phyloP scores from a whole-genome alignment of 2,888 invertebrate species.

The Pyrocoelia pectoralis region DNA sequence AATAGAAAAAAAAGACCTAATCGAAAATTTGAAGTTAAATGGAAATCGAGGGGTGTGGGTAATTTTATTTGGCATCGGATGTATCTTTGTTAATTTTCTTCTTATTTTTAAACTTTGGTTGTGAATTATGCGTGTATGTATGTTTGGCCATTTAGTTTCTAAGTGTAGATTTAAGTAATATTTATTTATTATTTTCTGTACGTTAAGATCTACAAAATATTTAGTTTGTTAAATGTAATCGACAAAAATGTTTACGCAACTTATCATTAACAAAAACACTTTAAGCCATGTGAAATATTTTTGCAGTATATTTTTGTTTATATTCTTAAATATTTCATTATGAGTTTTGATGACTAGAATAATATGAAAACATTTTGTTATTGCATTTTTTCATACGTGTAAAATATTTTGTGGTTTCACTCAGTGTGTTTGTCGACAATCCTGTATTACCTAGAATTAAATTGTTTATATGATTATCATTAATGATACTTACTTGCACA shows the following conservation, averaged over 20 bases:
- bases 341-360: background rate
- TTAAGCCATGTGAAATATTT: background rate
- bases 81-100: constrained; percentile 54
- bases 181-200: background rate
- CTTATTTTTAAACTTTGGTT: constrained; percentile 45
- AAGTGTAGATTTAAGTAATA: constrained; percentile 5
- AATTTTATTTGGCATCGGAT: constrained; percentile 52
- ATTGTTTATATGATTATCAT: constrained; percentile 30
- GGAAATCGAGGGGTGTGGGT: constrained; percentile 50
- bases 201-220: background rate
- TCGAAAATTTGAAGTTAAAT: constrained; percentile 14
- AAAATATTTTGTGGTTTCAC: constrained; percentile 24
- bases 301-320: background rate
- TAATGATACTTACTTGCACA: constrained; percentile 28
- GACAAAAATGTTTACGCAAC: background rate
- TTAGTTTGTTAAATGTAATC: constrained; percentile 1
- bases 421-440: constrained; percentile 13
- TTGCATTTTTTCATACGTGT: constrained; percentile 17
- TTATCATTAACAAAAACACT: background rate
- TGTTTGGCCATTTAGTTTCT: constrained; percentile 6
- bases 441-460: constrained; percentile 20
- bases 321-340: constrained; percentile 7
- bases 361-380: constrained; percentile 14
- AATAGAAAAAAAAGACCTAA: constrained; percentile 32
- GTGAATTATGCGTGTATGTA: constrained; percentile 17